phyloP scores from a whole-genome alignment of 2,797 vertebrate genomes.

The Bucorvus abyssinicus region DNA sequence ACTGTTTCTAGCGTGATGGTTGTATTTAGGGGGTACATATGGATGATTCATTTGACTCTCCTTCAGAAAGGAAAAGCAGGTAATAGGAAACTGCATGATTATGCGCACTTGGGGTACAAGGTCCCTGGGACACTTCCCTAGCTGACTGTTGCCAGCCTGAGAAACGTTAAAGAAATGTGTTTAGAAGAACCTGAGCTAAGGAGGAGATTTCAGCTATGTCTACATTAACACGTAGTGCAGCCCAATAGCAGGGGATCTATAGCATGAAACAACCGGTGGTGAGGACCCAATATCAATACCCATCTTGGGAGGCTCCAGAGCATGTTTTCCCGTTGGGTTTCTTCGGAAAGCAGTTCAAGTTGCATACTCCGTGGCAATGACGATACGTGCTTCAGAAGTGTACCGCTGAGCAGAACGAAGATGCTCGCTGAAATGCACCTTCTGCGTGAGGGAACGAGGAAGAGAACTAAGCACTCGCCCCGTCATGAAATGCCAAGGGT shows the following conservation, averaged over 20 bases:
- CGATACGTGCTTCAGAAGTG: background rate
- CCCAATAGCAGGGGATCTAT: background rate
- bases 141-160: background rate
- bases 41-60: background rate
- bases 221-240: background rate
- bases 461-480: background rate
- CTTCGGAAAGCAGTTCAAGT: background rate
- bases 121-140: background rate
- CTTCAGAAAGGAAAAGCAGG: background rate
- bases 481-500: background rate
- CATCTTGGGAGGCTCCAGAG: no score
- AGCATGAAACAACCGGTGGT: background rate
- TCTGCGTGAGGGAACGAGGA: background rate
- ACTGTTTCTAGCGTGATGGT: background rate
- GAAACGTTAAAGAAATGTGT: background rate
- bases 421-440: background rate
- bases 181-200: background rate
- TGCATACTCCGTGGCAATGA: background rate
- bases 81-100: background rate
- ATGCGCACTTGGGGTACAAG: background rate
- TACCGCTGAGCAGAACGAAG: background rate
- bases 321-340: background rate
- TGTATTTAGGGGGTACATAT: background rate
- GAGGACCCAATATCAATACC: background rate
- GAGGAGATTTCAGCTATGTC: background rate